Evolutionary conservation across 2,888 invertebrate genomes (phyloP).

Genomic region (Diarsia brunnea): DNA sequence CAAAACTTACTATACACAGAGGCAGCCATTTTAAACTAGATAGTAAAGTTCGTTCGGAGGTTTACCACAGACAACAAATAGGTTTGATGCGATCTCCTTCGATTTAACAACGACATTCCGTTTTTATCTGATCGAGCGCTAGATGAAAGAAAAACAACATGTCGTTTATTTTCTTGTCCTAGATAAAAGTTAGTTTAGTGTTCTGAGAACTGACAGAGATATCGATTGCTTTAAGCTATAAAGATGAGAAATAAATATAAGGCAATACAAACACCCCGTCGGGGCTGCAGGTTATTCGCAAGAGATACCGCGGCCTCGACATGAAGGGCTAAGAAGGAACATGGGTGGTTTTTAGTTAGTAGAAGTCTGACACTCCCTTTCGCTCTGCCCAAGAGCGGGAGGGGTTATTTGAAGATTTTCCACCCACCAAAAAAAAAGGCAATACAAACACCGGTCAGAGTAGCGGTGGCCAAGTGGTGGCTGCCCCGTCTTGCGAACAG

Average conservation of each 20-base stretch:
- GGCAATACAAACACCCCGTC: neutral
- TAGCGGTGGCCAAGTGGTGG: too few relatives aligned
- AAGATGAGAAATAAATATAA: neutral
- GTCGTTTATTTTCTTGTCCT: constrained; percentile 35
- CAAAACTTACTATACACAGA: neutral
- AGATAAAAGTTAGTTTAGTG: constrained; percentile 2
- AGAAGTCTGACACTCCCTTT: too few relatives aligned
- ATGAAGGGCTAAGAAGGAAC: too few relatives aligned
- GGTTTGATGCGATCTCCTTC: constrained; percentile 38
- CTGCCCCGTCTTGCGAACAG: too few relatives aligned
- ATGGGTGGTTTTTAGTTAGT: too few relatives aligned
- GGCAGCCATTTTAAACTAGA: constrained; percentile 15
- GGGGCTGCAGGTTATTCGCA: too few relatives aligned
- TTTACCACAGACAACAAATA: constrained; percentile 34
- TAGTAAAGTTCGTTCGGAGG: constrained; percentile 13
- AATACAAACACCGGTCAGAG: too few relatives aligned
- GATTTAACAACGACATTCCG: constrained; percentile 37
- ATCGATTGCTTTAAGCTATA: neutral
- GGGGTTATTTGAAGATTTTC: too few relatives aligned
- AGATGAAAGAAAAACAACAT: constrained; percentile 38
- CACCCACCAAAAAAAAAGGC: too few relatives aligned
- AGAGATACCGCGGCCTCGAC: too few relatives aligned
- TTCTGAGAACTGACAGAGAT: neutral
- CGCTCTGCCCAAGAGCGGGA: too few relatives aligned
- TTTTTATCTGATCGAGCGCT: constrained; percentile 41